phyloP scores from a whole-genome alignment of 2,797 vertebrate species.

The Aulostomus chinensis region DNA sequence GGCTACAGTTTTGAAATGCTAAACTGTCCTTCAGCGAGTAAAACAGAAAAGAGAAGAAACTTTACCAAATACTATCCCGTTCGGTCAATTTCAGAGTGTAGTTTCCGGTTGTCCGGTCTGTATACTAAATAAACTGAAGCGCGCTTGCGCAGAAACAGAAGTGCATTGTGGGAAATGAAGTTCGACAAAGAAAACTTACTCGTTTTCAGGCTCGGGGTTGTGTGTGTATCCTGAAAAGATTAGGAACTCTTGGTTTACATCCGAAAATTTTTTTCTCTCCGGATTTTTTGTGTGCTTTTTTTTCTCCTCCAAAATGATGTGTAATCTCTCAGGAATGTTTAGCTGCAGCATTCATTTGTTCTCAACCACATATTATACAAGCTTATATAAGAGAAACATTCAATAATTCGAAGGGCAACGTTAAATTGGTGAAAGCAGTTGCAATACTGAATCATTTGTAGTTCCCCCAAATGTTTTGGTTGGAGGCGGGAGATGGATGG shows the following conservation, averaged over 20 bases:
- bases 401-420: constrained; percentile 33
- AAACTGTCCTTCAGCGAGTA: not conserved
- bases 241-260: too few relatives aligned
- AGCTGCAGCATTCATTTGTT: constrained; percentile 1
- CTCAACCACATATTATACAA: constrained; percentile 16
- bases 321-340: not conserved
- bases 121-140: constrained; percentile 67
- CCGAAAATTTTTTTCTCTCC: too few relatives aligned
- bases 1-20: not conserved
- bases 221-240: too few relatives aligned
- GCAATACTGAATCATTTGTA: constrained; percentile 48
- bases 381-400: constrained; percentile 29
- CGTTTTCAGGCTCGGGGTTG: too few relatives aligned
- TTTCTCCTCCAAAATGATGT: too few relatives aligned
- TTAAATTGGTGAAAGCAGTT: constrained; percentile 56
- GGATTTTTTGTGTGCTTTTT: too few relatives aligned
- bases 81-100: constrained; percentile 58
- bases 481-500: constrained; percentile 33
- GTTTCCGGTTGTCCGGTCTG: constrained; percentile 74
- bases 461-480: constrained; percentile 52
- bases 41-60: constrained; percentile 49
- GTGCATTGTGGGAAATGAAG: constrained; percentile 63
- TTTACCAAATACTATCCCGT: constrained; percentile 72
- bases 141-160: constrained; percentile 50
- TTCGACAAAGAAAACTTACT: constrained; percentile 2